phyloP scores from a whole-genome alignment of 2,888 invertebrate genomes.

The Stenchaetothrips biformis region DNA sequence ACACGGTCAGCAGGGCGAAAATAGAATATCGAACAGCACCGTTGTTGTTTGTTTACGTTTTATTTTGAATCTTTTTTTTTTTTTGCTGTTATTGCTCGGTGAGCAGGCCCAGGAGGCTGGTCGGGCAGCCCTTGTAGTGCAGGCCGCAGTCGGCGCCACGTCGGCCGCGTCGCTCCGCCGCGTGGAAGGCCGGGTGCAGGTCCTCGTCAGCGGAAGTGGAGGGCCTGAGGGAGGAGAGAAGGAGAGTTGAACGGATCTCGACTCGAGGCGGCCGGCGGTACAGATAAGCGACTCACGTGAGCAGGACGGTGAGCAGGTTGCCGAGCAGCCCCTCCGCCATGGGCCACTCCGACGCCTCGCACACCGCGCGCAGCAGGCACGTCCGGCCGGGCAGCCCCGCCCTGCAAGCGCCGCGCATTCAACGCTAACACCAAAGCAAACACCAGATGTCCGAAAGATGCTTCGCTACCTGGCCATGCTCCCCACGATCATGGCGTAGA shows the following conservation, averaged over 20 bases:
- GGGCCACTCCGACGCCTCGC: constrained; percentile 57
- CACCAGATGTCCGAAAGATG: not conserved
- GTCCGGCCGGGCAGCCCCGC: constrained; percentile 55
- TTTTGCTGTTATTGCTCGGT: not conserved
- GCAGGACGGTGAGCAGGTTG: constrained; percentile 59
- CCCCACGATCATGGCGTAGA: constrained; percentile 48
- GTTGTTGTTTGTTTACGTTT: no score
- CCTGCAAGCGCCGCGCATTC: constrained; percentile 50
- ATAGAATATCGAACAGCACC: not conserved
- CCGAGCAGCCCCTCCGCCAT: constrained; percentile 59
- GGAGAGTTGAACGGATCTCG: not conserved
- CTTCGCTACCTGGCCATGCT: not conserved
- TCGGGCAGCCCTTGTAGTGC: constrained; percentile 31
- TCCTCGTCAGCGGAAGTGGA: constrained; percentile 2
- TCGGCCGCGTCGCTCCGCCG: constrained; percentile 33
- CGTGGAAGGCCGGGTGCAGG: constrained; percentile 30
- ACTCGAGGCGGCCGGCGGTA: no score
- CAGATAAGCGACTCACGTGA: no score
- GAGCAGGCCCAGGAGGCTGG: constrained; percentile 32
- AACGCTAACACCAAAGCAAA: no score
- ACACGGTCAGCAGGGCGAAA: not conserved
- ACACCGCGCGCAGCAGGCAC: constrained; percentile 62
- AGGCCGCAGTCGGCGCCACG: constrained; percentile 29
- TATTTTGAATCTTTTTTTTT: no score
- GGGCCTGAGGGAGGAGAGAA: not conserved